Evolutionary conservation across 37 sponge, comb jelly and placozoan genomes (phyloP), one percentile per base, ranked within the genome.

Genomic region (Cliona cf. orientalis): DNA sequence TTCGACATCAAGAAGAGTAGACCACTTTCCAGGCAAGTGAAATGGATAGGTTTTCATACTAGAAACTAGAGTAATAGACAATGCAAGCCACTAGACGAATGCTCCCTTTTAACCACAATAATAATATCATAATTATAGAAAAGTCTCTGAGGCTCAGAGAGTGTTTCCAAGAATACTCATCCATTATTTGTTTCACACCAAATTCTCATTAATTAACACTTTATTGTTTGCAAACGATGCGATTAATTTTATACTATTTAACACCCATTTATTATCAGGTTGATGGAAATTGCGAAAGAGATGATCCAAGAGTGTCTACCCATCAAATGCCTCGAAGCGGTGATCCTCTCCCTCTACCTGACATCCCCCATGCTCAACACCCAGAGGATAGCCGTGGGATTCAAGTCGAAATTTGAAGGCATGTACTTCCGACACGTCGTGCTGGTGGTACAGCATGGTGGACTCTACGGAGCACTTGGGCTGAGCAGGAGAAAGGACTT

Each of bases 301-400:
- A 98, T 98, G 39, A 91, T 98, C 9, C 77, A 64, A 58, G 96
- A 91, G 72, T 94, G 94, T 0, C 83, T 98, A 4, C 98, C 98
- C 36, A 98, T 98, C 80, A 98, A 98, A 69, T 98, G 98, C 58
- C 79, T 98, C 31, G 98, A 98, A 84, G 98, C 98, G n/a, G 91
- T 93, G 2, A 46, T 98, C 32, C 66, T 98, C 31, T 63, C 91
- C 5, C 75, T 98, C 79, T 97, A 97, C 69, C 77, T 97, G 29
- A 90, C 95, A 11, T 68, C 86, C 22, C 85, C 90, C 19, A 53
- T 97, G 23, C 45, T 73, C n/a, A 35, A 66, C 0, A 42, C 90
- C n/a, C 80, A 89, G 14, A 58, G 94, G 14, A 85, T 95, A 56
- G 60, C 88, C n/a, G 72, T 97, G 28, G 65, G 95, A 37, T 97